phyloP scores from a whole-genome alignment of 1,140 invertebrate species.

The Drosophila pectinifera region DNA sequence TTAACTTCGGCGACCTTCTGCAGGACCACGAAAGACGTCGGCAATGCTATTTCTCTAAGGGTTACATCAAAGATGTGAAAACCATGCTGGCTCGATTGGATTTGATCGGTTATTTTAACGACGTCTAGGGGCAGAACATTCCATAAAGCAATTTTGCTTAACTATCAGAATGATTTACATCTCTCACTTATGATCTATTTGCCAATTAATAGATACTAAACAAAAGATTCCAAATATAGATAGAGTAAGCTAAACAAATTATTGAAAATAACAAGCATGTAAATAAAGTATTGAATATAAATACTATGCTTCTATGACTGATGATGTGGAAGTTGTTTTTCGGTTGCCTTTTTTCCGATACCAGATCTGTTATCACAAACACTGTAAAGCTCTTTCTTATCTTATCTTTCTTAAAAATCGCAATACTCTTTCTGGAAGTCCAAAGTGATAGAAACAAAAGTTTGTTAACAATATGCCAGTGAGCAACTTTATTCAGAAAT shows the following conservation, averaged over 20 bases:
- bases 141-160: too few species aligned
- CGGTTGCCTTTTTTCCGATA: too few species aligned
- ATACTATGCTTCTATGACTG: too few species aligned
- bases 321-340: background rate
- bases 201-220: too few species aligned
- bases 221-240: too few species aligned
- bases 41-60: constrained; percentile 7
- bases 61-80: constrained; percentile 34
- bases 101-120: constrained; percentile 19
- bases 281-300: too few species aligned
- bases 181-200: too few species aligned
- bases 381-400: constrained; percentile 1
- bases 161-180: background rate
- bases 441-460: background rate
- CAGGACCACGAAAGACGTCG: constrained; percentile 31
- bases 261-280: too few species aligned
- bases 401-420: background rate
- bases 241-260: too few species aligned
- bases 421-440: constrained; percentile 6
- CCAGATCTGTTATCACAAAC: background rate
- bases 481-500: background rate
- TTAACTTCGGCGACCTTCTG: constrained; percentile 23
- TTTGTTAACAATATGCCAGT: constrained; percentile 30
- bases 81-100: constrained; percentile 12
- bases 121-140: background rate